Percentiles rank a stretch among this genome's conserved stretches.
Conservation (phyloP, 2,888 invertebrate species). For the Dryococelus australis region DNA sequence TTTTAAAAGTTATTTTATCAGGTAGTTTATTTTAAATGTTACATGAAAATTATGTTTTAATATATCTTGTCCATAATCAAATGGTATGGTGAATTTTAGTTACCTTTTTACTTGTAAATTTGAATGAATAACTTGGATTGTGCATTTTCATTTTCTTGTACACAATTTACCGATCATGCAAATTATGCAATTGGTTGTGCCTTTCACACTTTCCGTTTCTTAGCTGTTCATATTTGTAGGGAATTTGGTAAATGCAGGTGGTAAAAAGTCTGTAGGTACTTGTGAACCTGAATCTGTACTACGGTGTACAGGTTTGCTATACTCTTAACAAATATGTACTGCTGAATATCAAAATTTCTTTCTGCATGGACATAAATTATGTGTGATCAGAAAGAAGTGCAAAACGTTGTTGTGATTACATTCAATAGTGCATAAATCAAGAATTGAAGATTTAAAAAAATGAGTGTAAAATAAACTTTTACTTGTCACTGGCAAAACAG, state of each 20-base stretch:
- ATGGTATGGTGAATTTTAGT: no score
- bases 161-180: neutral
- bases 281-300: neutral
- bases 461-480: neutral
- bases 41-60: no score
- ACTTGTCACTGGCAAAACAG: neutral
- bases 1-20: no score
- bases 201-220: neutral
- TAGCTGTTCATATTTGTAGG: no score
- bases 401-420: neutral
- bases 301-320: neutral
- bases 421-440: neutral
- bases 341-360: neutral
- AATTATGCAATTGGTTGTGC: constrained; percentile 3
- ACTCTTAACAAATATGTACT: neutral
- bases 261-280: neutral
- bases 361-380: neutral
- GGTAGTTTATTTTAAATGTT: no score
- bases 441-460: neutral
- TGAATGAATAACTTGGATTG: neutral
- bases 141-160: neutral
- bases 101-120: no score
- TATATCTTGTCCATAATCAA: no score
- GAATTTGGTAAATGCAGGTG: neutral
- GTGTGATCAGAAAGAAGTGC: neutral